A percentile compares a stretch with the other conserved stretches of the same genome.
Evolutionary conservation across 1,140 invertebrate species (phyloP).

Genomic region (Diabrotica virgifera): DNA sequence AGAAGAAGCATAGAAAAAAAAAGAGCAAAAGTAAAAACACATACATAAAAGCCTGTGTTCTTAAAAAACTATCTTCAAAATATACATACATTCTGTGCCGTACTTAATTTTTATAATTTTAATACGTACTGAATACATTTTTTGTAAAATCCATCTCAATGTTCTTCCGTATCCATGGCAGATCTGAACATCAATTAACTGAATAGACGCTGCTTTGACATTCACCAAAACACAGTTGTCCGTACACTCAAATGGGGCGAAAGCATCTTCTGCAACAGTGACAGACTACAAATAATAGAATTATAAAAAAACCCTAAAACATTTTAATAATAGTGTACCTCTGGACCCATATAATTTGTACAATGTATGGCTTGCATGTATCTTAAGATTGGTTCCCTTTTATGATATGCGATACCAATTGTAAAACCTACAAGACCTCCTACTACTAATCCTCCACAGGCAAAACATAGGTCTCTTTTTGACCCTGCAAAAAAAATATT

Average conservation of each 20-base stretch:
- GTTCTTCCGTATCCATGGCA: constrained; percentile 60
- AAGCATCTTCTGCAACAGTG: constrained; percentile 56
- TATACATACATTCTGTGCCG: not conserved
- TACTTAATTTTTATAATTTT: too few species aligned
- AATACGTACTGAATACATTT: constrained; percentile 52
- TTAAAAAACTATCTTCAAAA: not conserved
- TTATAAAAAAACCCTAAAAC: not conserved
- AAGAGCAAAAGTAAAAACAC: too few species aligned
- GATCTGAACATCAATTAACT: constrained; percentile 63
- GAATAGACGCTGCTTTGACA: constrained; percentile 63
- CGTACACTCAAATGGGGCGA: constrained; percentile 54
- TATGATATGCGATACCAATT: constrained; percentile 47
- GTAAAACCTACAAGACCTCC: constrained; percentile 54
- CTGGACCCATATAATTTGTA: constrained; percentile 53
- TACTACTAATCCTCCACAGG: constrained; percentile 50
- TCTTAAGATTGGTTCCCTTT: constrained; percentile 43
- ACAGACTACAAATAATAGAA: constrained; percentile 50
- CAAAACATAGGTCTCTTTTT: constrained; percentile 52
- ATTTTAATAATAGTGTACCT: constrained; percentile 44
- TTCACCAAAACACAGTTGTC: constrained; percentile 63
- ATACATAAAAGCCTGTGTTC: not conserved
- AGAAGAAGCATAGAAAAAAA: too few species aligned
- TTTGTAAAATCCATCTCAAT: constrained; percentile 55
- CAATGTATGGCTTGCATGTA: constrained; percentile 57
- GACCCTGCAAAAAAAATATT: constrained; percentile 34